phyloP scores from a whole-genome alignment of 2,888 invertebrate species.

The Lasioglossum morio region DNA sequence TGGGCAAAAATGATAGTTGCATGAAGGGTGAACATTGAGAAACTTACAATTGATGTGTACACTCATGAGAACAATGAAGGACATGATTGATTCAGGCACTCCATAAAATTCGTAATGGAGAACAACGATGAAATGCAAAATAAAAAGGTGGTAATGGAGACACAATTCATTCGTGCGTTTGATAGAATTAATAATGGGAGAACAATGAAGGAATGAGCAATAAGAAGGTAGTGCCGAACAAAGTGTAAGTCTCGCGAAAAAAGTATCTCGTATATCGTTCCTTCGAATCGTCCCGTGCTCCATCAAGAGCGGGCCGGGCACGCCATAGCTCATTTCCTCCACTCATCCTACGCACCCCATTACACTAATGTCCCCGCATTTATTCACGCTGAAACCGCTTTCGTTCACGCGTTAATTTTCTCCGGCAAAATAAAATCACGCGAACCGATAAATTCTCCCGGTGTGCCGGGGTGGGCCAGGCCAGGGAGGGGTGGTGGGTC shows the following conservation, averaged over 20 bases:
- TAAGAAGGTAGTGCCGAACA: background rate
- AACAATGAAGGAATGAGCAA: background rate
- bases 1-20: background rate
- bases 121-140: background rate
- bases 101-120: background rate
- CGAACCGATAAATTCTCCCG: conserved; percentile 24
- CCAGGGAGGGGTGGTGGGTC: background rate
- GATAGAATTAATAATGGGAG: background rate
- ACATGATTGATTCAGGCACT: background rate
- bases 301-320: background rate
- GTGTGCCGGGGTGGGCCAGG: background rate
- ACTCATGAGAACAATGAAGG: background rate
- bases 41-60: background rate
- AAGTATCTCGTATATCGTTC: background rate
- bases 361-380: conserved; percentile 11
- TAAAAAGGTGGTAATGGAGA: background rate
- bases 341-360: conserved; percentile 13
- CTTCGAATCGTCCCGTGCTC: background rate
- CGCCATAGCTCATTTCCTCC: conserved; percentile 14
- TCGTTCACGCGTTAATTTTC: conserved; percentile 15
- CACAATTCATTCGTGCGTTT: background rate
- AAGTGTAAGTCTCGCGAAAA: background rate
- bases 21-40: no score
- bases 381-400: conserved; percentile 9
- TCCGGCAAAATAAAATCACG: conserved; percentile 22